Conservation (phyloP, 1,140 invertebrate genomes). For the Procambarus virginalis region DNA sequence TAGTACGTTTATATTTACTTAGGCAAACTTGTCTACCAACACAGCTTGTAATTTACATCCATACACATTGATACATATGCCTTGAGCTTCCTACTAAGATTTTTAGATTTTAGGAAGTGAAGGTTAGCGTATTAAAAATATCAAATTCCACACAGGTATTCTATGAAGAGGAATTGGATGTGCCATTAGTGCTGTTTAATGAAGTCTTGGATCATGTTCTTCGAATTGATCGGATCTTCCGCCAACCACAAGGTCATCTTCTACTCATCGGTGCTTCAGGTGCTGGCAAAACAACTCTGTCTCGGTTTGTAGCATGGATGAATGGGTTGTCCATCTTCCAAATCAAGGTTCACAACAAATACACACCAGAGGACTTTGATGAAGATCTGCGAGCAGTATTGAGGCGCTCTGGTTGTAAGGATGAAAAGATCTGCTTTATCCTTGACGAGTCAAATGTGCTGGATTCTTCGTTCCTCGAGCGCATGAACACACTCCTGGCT, state of each 20-base stretch:
- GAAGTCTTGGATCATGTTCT: slow-evolving; percentile 99
- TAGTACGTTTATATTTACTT: no score
- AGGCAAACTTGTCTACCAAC: no score
- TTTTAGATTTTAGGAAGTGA: no score
- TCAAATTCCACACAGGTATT: slow-evolving; percentile 82
- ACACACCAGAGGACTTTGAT: slow-evolving; percentile 98
- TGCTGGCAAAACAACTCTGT: slow-evolving; percentile 98
- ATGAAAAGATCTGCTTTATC: slow-evolving; percentile 99
- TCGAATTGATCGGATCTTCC: slow-evolving; percentile 98
- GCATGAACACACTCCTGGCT: slow-evolving; percentile 99
- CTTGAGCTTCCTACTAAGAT: no score
- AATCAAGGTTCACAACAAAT: slow-evolving; percentile 99
- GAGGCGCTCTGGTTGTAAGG: slow-evolving; percentile 95
- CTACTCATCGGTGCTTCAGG: slow-evolving; percentile 98
- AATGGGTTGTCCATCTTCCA: slow-evolving; percentile 99
- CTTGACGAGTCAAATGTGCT: slow-evolving; percentile 99
- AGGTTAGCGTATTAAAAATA: no score
- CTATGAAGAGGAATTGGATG: slow-evolving; percentile 99
- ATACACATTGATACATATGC: no score
- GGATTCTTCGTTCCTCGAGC: slow-evolving; percentile 98
- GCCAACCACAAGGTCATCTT: slow-evolving; percentile 98
- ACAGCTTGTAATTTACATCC: no score
- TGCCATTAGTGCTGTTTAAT: slow-evolving; percentile 97
- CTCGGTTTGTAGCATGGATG: slow-evolving; percentile 99
- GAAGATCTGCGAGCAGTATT: slow-evolving; percentile 97